These are phyloP conservation scores for Erebia palarica DNA, from an alignment of 2,888 invertebrate genomes.

Conservation along the genomic window DNA sequence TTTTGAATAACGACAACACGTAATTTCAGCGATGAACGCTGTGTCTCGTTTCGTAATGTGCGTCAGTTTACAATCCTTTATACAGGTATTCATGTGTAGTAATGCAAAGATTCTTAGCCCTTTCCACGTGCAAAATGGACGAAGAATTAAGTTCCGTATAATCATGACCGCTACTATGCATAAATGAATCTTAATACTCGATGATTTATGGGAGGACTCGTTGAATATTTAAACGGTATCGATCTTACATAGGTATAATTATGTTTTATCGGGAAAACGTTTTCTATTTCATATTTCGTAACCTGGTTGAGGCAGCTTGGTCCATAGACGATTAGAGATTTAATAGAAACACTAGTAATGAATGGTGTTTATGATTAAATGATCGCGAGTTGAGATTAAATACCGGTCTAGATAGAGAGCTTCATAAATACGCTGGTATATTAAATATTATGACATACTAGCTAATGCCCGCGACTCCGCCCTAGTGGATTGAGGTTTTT, in stretches of 20 bases:
- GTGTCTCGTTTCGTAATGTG: too few species aligned
- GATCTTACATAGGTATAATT: conserved; percentile 47
- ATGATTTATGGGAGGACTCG: conserved; percentile 59
- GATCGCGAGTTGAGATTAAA: conserved; percentile 1
- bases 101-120: conserved; percentile 8
- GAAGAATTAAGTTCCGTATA: conserved; percentile 47
- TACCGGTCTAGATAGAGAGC: conserved; percentile 7
- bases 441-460: too few species aligned
- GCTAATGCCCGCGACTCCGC: too few species aligned
- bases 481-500: too few species aligned
- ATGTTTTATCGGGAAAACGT: conserved; percentile 37
- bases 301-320: conserved; percentile 19
- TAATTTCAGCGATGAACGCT: too few species aligned
- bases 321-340: conserved; percentile 12
- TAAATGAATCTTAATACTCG: conserved; percentile 66
- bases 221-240: conserved; percentile 58
- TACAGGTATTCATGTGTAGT: not conserved
- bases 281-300: conserved; percentile 36
- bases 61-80: not conserved
- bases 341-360: conserved; percentile 2
- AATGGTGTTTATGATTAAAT: conserved; percentile 19
- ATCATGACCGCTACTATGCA: conserved; percentile 48
- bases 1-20: too few species aligned
- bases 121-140: conserved; percentile 51
- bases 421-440: not conserved